Evolutionary conservation across 2,888 invertebrate genomes (phyloP), one percentile per base, ranked within the genome.

Genomic region (Mesorhabditis sp.): DNA sequence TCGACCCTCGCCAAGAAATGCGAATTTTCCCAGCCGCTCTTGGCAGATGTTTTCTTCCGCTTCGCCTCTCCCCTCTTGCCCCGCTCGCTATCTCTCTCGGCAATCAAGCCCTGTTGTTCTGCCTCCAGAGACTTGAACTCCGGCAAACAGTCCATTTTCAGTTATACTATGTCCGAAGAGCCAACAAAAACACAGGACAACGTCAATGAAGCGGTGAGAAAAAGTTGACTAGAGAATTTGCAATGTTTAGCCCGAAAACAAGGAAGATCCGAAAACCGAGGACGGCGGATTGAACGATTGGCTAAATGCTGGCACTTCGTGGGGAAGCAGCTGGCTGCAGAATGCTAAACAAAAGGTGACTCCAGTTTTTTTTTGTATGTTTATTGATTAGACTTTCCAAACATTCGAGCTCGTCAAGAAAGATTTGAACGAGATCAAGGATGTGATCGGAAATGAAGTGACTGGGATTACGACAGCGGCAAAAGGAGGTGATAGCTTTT

Each of bases 381-480:
- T 44, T 13, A 4, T 69, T 81, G 28, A 28, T 70, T 70, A 85
- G 83, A 83, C 83, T 4, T 70, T 82, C 73, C 75, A 78, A 10
- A 84, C 85, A 4, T 72, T 82, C 61, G 84, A 84, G 58, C 66
- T 82, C 41, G 79, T 85, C 70, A 85, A 84, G 68, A 82, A 82
- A 67, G 85, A 85, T 71, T 73, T 85, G 58, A 74, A 77, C 63
- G 85, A 85, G 69, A 80, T 85, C 72, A 74, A 75, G 7, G 85
- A 84, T 62, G 80, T 80, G 5, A 80, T 85, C 43, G 70, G 76
- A 0, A 72, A 74, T 6, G 84, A 85, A 74, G 83, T 83, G 4
- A 75, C 71, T 7, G 75, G 77, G 5, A 45, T 84, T 6, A 78
- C 82, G 2, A 70, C 73, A 43, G 77, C 76, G 4, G 77, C 77